Conservation (phyloP, 2,888 invertebrate species). For the Synergus umbraculus region DNA sequence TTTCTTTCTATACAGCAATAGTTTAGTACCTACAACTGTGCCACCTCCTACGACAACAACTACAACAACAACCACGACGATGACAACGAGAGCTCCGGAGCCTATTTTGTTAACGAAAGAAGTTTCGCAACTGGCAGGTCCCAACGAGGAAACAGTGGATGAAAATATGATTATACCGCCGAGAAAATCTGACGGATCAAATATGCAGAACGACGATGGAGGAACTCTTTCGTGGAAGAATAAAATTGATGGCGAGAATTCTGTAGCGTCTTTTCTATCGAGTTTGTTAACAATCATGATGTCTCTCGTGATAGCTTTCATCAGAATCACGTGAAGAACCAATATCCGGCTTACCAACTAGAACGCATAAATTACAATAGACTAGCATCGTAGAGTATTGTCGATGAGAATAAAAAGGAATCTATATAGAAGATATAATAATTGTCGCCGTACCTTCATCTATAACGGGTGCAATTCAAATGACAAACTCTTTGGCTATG, state of each 20-base stretch:
- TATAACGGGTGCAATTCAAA: slow-evolving; percentile 44
- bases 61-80: slow-evolving; percentile 77
- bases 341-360: slow-evolving; percentile 43
- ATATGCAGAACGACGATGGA: slow-evolving; percentile 74
- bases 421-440: slow-evolving; percentile 43
- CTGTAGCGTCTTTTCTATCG: slow-evolving; percentile 30
- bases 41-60: slow-evolving; percentile 80
- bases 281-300: slow-evolving; percentile 41
- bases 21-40: slow-evolving; percentile 87
- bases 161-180: slow-evolving; percentile 75
- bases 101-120: slow-evolving; percentile 65
- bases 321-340: slow-evolving; percentile 65
- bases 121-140: slow-evolving; percentile 75
- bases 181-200: slow-evolving; percentile 74
- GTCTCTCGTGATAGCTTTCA: slow-evolving; percentile 44
- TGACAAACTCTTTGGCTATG: slow-evolving; percentile 47
- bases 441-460: slow-evolving; percentile 51
- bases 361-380: slow-evolving; percentile 48
- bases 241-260: slow-evolving; percentile 60
- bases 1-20: slow-evolving; percentile 87
- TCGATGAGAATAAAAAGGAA: slow-evolving; percentile 40
- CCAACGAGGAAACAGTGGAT: slow-evolving; percentile 61
- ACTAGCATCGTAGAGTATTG: slow-evolving; percentile 50
- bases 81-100: slow-evolving; percentile 68
- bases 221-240: slow-evolving; percentile 69